Conservation (phyloP, 2,888 invertebrate species). For the Ellobium chinense region DNA sequence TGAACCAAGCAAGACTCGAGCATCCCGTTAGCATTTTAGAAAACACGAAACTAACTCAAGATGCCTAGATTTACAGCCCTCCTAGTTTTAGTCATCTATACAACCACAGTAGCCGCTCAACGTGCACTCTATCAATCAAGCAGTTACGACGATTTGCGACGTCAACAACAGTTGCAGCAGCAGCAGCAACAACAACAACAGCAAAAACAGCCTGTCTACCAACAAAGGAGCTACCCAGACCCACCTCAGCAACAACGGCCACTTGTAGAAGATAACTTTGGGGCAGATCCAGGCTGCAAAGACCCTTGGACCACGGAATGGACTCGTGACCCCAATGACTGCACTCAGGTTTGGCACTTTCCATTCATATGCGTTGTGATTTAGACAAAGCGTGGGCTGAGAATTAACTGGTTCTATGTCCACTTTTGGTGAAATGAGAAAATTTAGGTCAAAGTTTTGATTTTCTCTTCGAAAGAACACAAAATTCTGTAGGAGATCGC, state of each 20-base stretch:
- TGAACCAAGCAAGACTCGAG: too few species aligned
- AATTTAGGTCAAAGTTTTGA: too few species aligned
- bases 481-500: too few species aligned
- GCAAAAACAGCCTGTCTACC: neutral
- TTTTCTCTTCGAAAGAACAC: too few species aligned
- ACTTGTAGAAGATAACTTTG: constrained; percentile 54
- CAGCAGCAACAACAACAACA: constrained; percentile 6
- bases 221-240: constrained; percentile 1
- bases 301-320: constrained; percentile 62
- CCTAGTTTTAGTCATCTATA: neutral
- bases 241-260: neutral
- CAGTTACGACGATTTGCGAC: constrained; percentile 17
- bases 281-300: constrained; percentile 58
- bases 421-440: too few species aligned
- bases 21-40: too few species aligned
- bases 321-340: constrained; percentile 57
- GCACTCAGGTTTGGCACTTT: constrained; percentile 48
- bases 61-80: too few species aligned
- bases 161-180: neutral
- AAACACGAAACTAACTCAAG: too few species aligned
- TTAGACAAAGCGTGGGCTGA: too few species aligned
- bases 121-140: constrained; percentile 13
- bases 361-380: neutral
- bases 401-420: too few species aligned
- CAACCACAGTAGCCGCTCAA: neutral